Conservation (phyloP, 2,797 vertebrate species). For the Psittacula derbiana region DNA sequence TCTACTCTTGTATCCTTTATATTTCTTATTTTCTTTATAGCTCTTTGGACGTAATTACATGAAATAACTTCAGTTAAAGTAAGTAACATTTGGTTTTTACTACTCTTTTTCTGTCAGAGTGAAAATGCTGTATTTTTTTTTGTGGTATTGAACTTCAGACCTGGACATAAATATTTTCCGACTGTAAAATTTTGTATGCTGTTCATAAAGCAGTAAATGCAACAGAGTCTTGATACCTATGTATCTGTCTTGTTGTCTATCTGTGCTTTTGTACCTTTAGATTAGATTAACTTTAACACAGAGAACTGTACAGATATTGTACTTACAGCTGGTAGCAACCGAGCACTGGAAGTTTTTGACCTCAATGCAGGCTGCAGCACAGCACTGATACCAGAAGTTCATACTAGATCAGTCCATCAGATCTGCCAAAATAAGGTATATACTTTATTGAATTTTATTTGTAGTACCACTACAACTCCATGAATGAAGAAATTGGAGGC, state of each 20-base stretch:
- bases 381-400: constrained; percentile 80
- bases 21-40: not conserved
- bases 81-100: not conserved
- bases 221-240: not conserved
- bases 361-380: constrained; percentile 81
- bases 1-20: constrained; percentile 91
- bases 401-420: constrained; percentile 83
- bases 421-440: constrained; percentile 89
- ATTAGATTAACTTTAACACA: constrained; percentile 60
- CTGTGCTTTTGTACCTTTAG: not conserved
- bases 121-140: not conserved
- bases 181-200: not conserved
- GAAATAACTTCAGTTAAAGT: not conserved
- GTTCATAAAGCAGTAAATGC: not conserved
- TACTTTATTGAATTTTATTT: not conserved
- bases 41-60: not conserved
- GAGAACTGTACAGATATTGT: constrained; percentile 79
- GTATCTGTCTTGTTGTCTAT: not conserved
- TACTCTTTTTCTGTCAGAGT: not conserved
- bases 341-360: constrained; percentile 86
- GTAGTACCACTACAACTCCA: not conserved
- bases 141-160: not conserved
- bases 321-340: constrained; percentile 82
- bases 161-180: not conserved
- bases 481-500: not conserved